phyloP scores from a whole-genome alignment of 2,113 vertebrate species.

The Notothenia rossii region DNA sequence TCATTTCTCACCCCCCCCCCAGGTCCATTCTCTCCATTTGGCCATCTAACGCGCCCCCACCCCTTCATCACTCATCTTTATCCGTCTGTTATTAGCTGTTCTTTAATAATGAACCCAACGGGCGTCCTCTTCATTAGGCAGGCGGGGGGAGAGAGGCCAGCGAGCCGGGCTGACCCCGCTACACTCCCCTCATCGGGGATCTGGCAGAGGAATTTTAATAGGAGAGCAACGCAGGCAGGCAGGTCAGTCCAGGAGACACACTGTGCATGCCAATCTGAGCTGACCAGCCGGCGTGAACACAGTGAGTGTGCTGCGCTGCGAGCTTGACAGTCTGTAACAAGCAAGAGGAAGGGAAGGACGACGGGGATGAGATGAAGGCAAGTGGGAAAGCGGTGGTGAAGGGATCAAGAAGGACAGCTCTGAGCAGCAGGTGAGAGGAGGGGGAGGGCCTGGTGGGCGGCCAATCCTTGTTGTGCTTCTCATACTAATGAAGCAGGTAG shows the following conservation, averaged over 20 bases:
- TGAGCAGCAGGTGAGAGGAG: conserved; percentile 57
- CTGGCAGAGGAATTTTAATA: conserved; percentile 83
- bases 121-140: conserved; percentile 80
- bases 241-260: conserved; percentile 72
- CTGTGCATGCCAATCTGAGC: conserved; percentile 80
- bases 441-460: too few relatives aligned
- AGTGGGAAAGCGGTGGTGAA: conserved; percentile 55
- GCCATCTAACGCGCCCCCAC: conserved; percentile 24
- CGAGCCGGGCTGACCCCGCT: conserved; percentile 73
- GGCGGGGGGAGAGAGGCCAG: conserved; percentile 72
- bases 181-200: conserved; percentile 75
- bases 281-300: conserved; percentile 70
- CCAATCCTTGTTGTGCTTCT: conserved; percentile 5
- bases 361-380: conserved; percentile 53
- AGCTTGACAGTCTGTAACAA: conserved; percentile 69
- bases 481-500: conserved; percentile 57
- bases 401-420: conserved; percentile 66
- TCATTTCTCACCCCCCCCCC: background rate
- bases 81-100: conserved; percentile 74
- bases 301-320: conserved; percentile 58
- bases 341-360: conserved; percentile 47
- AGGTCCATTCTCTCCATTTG: conserved; percentile 24
- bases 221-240: conserved; percentile 73
- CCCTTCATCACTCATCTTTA: conserved; percentile 49
- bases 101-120: conserved; percentile 83